phyloP scores from a whole-genome alignment of 2,888 invertebrate genomes.

The Drosophila robusta region DNA sequence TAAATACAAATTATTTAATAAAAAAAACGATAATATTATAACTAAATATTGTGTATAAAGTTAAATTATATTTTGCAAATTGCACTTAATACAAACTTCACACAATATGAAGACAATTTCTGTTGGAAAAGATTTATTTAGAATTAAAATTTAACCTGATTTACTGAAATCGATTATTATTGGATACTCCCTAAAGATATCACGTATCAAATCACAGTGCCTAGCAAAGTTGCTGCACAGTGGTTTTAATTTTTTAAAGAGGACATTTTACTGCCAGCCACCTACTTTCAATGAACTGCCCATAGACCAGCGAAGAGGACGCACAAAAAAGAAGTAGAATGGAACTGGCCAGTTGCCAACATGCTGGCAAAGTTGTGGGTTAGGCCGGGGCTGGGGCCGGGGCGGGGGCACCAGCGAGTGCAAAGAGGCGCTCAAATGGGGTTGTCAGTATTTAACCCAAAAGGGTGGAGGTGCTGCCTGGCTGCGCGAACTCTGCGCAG shows the following conservation, averaged over 20 bases:
- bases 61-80: too few species aligned
- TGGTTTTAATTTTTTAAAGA: conserved; percentile 29
- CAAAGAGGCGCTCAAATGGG: conserved; percentile 84
- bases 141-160: too few species aligned
- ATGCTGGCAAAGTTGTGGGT: conserved; percentile 68
- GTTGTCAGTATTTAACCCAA: conserved; percentile 84
- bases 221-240: conserved; percentile 1
- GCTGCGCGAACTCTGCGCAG: conserved; percentile 82
- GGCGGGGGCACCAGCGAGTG: conserved; percentile 57
- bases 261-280: conserved; percentile 42
- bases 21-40: too few species aligned
- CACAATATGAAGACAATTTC: too few species aligned
- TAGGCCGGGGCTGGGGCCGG: conserved; percentile 47
- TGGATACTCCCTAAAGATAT: too few species aligned
- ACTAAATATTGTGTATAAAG: too few species aligned
- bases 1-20: too few species aligned
- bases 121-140: too few species aligned
- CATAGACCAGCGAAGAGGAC: conserved; percentile 22
- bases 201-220: conserved; percentile 12
- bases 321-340: conserved; percentile 21
- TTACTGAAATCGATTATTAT: too few species aligned
- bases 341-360: conserved; percentile 65
- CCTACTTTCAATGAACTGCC: conserved; percentile 75
- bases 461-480: conserved; percentile 84
- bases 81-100: too few species aligned